phyloP scores from a whole-genome alignment of 2,113 vertebrate species.

The Eulemur macaco region DNA sequence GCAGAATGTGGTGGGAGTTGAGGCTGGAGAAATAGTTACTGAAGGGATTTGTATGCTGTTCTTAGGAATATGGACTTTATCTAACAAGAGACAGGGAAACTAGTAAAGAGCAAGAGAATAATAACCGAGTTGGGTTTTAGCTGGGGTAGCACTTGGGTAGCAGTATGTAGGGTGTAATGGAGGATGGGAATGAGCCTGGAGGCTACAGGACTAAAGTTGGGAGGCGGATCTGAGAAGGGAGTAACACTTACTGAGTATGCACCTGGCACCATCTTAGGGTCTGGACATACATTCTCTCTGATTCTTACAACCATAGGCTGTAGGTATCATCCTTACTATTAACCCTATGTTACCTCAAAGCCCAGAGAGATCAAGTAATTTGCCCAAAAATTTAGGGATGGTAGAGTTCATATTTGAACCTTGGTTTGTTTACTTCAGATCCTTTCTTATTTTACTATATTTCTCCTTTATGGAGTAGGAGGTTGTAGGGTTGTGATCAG shows the following conservation, averaged over 20 bases:
- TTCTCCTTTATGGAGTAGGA: neutral
- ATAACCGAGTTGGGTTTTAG: neutral
- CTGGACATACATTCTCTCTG: neutral
- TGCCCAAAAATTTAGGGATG: neutral
- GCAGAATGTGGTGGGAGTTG: neutral
- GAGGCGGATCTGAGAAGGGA: neutral
- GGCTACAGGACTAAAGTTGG: neutral
- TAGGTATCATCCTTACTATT: neutral
- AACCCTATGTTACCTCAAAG: neutral
- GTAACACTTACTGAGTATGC: neutral
- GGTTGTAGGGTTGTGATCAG: neutral
- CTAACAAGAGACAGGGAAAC: neutral
- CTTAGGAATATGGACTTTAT: neutral
- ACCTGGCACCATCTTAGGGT: neutral
- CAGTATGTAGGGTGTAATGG: neutral
- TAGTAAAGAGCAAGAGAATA: neutral
- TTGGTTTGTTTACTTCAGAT: neutral
- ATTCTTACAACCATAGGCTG: neutral
- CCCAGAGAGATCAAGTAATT: constrained; percentile 18
- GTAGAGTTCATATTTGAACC: neutral
- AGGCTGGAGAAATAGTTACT: neutral
- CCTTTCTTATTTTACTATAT: neutral
- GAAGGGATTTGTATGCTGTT: neutral
- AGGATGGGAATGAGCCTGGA: neutral
- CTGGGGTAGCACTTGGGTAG: neutral